phyloP scores from a whole-genome alignment of 1,140 invertebrate genomes.

The Maconellicoccus hirsutus region DNA sequence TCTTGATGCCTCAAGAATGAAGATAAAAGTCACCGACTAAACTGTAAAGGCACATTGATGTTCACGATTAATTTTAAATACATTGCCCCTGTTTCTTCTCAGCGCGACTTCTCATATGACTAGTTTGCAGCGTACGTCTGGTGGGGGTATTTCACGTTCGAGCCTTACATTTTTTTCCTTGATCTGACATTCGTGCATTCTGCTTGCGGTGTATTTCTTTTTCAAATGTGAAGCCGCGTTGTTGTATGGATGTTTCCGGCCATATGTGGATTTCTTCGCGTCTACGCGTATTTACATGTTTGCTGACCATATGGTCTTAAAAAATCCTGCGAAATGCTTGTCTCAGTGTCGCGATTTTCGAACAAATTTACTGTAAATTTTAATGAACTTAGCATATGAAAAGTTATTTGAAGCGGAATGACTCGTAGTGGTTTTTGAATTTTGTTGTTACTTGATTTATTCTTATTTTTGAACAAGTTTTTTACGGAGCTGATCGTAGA shows the following conservation, averaged over 20 bases:
- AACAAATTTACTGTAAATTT: too few relatives aligned
- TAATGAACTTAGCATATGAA: too few relatives aligned
- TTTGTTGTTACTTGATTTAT: too few relatives aligned
- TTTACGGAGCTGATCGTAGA: too few relatives aligned
- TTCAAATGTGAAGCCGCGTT: not conserved
- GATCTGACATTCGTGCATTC: not conserved
- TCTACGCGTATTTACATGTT: not conserved
- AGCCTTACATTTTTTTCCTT: not conserved
- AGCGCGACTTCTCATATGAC: not conserved
- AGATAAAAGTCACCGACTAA: not conserved
- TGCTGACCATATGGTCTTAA: not conserved
- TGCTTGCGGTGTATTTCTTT: not conserved
- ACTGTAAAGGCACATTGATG: not conserved
- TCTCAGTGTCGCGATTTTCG: too few relatives aligned
- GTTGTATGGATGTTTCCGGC: not conserved
- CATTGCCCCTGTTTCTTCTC: not conserved
- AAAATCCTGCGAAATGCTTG: not conserved
- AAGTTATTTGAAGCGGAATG: too few relatives aligned
- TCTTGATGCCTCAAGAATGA: too few relatives aligned
- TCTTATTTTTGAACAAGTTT: too few relatives aligned
- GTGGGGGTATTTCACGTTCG: not conserved
- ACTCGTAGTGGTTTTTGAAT: too few relatives aligned
- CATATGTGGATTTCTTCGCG: not conserved
- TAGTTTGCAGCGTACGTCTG: not conserved
- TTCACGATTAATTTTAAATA: not conserved